Base-by-base conservation (phyloP, 2,797 vertebrate species). In the Notolabrus celidotus region DNA sequence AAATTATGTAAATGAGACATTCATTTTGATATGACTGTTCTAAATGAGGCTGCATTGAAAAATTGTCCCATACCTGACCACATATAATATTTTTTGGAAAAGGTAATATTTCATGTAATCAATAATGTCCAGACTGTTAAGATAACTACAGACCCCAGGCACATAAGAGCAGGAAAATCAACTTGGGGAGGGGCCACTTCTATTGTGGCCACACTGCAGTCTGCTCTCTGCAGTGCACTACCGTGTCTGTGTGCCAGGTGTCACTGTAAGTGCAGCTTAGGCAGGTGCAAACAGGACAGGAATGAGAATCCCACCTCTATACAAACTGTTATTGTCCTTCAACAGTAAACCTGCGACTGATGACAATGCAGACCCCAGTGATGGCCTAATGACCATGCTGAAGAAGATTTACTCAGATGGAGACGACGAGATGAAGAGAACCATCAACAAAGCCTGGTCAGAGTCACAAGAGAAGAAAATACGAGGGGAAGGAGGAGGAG, bases 361-460 rank as follows among this genome's bases (percentile, higher is more conserved):
- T 19, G 91, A 91, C 9, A 96, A 93, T 5, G 85, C 95, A 27
- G 98, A 99, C 80, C 96, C 98, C 25, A 94, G 96, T 29, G 97
- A 98, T 0, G 97, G 97, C 34, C 89, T 99, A 33, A 99, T 99
- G 97, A 97, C 69, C 86, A 95, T 99, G 89, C 83, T 99, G 71
- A 98, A 98, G 87, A 98, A 99, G 92, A 97, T 99, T 77, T 99
- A 99, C 55, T 92, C 96, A 0, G 97, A 99, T 10, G 97, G 98
- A 53, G 97, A 99, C 5, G 98, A 99, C n/a, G 97, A 99, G 33
- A 98, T 99, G 97, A 99, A 97, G 81, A 95, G 97, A 85, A 97
- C 97, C 52, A 97, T 99, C 92, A 99, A 97, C 91, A 99, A 99
- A 93, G 98, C 97, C 41, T 99, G 98, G 97, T 91, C 95, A 11